Percentiles rank a stretch among this genome's conserved stretches.
Conservation (phyloP, 2,888 invertebrate genomes). For the Chalcosyrphus nemorum region DNA sequence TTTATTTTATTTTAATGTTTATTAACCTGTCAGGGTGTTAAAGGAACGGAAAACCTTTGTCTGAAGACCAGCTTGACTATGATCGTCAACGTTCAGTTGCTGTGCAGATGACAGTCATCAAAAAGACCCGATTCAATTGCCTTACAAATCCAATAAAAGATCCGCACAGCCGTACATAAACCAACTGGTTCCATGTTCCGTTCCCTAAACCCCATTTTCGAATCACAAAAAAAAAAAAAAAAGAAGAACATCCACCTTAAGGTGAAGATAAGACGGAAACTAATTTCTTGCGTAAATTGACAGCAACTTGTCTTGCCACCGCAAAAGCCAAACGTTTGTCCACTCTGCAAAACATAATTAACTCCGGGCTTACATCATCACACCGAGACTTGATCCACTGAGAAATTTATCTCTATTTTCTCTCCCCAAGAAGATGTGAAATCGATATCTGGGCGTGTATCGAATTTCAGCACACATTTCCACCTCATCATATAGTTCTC, state of each 20-base stretch:
- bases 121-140: too few species aligned
- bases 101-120: too few species aligned
- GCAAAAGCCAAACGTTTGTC: conserved; percentile 24
- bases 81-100: too few species aligned
- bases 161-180: too few species aligned
- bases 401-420: conserved; percentile 65
- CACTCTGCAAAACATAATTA: conserved; percentile 51
- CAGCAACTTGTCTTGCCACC: conserved; percentile 37
- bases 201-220: background rate
- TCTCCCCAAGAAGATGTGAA: conserved; percentile 53
- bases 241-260: background rate
- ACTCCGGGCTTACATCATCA: conserved; percentile 49
- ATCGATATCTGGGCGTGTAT: conserved; percentile 49
- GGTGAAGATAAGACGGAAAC: conserved; percentile 34
- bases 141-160: too few species aligned
- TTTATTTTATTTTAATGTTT: too few species aligned
- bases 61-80: too few species aligned
- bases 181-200: conserved; percentile 1
- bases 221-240: background rate
- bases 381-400: conserved; percentile 66
- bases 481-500: conserved; percentile 60
- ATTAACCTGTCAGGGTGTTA: too few species aligned
- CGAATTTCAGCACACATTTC: conserved; percentile 51
- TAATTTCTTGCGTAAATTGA: conserved; percentile 52
- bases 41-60: too few species aligned